These are phyloP conservation scores for Notolabrus celidotus DNA, from an alignment of 2,797 vertebrate genomes.

Conservation along the genomic window DNA sequence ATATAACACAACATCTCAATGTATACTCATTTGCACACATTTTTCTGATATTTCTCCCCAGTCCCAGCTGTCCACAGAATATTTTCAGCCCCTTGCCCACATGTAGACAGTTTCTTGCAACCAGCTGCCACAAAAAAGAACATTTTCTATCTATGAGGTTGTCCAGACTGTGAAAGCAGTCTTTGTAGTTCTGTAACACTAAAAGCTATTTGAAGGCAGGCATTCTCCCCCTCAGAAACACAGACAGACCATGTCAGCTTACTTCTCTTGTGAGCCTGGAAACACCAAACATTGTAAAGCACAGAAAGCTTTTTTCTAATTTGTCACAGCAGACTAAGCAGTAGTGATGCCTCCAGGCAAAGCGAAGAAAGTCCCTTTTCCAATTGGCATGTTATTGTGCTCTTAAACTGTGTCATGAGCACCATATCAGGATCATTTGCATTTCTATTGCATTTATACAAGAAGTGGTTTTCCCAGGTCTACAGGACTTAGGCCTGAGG, in stretches of 20 bases:
- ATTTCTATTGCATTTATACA: conserved; percentile 41
- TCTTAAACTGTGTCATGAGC: conserved; percentile 38
- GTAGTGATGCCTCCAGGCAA: conserved; percentile 22
- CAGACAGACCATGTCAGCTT: neutral
- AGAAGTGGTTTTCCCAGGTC: neutral
- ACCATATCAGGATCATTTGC: conserved; percentile 32
- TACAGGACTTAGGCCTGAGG: neutral
- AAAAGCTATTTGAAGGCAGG: conserved; percentile 12
- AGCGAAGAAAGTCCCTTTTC: conserved; percentile 32
- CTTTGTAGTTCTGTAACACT: conserved; percentile 6
- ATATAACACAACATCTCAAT: conserved; percentile 43
- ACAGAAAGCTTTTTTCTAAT: conserved; percentile 21
- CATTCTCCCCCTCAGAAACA: conserved; percentile 5
- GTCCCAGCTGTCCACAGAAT: neutral
- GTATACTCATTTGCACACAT: conserved; percentile 26
- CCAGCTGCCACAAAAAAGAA: neutral
- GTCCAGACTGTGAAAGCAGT: neutral
- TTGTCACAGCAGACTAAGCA: conserved; percentile 41
- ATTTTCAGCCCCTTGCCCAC: conserved; percentile 1
- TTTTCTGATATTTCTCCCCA: neutral
- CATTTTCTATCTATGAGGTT: neutral
- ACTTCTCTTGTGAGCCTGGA: conserved; percentile 9
- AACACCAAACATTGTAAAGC: conserved; percentile 22
- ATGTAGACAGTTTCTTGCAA: neutral
- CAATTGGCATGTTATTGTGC: conserved; percentile 46